These are phyloP conservation scores for Pipistrellus pygmaeus DNA, from an alignment of 2,797 vertebrate genomes.

Conservation along the genomic window DNA sequence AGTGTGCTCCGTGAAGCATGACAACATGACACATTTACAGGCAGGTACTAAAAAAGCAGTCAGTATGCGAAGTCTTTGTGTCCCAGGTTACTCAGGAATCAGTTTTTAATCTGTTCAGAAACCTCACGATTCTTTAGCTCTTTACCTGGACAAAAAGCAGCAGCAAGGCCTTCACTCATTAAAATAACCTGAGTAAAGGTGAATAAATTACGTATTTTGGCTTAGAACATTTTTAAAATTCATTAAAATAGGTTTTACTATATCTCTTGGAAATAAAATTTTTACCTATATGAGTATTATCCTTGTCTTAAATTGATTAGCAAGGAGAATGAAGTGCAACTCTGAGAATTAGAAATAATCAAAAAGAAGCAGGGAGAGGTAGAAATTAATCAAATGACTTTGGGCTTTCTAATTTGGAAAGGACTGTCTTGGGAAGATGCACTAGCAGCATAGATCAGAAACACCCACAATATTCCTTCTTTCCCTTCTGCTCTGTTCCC, in stretches of 20 bases:
- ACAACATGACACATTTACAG: conserved; percentile 48
- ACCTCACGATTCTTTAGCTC: not conserved
- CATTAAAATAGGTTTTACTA: not conserved
- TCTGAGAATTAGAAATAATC: not conserved
- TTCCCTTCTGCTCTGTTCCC: not conserved
- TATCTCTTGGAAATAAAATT: not conserved
- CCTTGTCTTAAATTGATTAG: not conserved
- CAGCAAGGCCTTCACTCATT: not conserved
- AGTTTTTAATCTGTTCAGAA: conserved; percentile 43
- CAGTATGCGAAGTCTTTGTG: not conserved
- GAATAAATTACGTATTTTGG: conserved; percentile 41
- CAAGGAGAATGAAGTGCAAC: not conserved
- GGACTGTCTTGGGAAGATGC: not conserved
- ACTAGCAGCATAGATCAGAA: fast-evolving
- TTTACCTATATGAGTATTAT: not conserved
- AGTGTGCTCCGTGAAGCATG: conserved; percentile 8
- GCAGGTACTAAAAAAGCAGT: conserved; percentile 24
- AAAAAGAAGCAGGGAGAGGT: not conserved
- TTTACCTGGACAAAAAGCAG: not conserved
- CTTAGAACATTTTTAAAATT: conserved; percentile 25
- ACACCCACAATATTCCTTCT: not conserved
- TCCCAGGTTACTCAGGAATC: not conserved
- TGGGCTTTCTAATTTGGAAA: not conserved
- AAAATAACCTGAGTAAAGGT: not conserved
- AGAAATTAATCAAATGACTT: not conserved